A percentile compares a stretch with the other conserved stretches of the same genome.
Evolutionary conservation across 1,140 invertebrate species (phyloP).

Genomic region (Drosophila santomea): DNA sequence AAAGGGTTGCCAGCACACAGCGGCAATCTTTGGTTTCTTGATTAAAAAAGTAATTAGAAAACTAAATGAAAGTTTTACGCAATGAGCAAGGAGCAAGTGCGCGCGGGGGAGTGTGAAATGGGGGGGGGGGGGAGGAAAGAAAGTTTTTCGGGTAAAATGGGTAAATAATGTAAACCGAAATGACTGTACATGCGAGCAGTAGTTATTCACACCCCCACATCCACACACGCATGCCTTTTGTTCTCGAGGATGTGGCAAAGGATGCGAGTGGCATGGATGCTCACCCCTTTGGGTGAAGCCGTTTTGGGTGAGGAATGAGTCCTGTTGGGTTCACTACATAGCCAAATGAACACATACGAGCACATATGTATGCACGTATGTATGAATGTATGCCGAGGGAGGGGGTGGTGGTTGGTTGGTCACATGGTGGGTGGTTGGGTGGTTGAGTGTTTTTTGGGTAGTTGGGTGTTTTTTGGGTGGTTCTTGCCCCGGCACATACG

Average conservation of each 20-base stretch:
- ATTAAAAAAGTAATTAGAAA: slow-evolving; percentile 83
- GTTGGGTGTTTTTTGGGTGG: slow-evolving; percentile 3
- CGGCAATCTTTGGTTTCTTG: slow-evolving; percentile 73
- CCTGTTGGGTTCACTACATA: slow-evolving; percentile 77
- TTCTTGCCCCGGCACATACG: slow-evolving; percentile 6
- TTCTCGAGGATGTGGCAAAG: slow-evolving; percentile 42
- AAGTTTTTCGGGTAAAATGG: slow-evolving; percentile 62
- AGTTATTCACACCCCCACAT: slow-evolving; percentile 46
- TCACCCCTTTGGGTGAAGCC: slow-evolving; percentile 44
- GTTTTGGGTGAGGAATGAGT: slow-evolving; percentile 71
- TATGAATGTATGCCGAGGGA: slow-evolving; percentile 1
- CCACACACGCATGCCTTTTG: slow-evolving; percentile 50
- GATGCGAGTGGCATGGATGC: slow-evolving; percentile 2
- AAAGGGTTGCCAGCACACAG: slow-evolving; percentile 43
- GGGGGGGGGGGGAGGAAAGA: background rate
- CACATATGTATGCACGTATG: slow-evolving; percentile 1
- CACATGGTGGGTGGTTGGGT: slow-evolving; percentile 15
- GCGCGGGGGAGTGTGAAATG: background rate
- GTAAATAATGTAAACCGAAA: slow-evolving; percentile 81
- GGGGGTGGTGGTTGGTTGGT: slow-evolving; percentile 38
- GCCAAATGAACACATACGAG: slow-evolving; percentile 67
- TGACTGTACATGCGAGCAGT: slow-evolving; percentile 72
- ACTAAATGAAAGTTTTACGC: slow-evolving; percentile 82
- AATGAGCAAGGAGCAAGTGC: slow-evolving; percentile 6
- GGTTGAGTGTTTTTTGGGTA: background rate